These are phyloP conservation scores for Calcarius ornatus DNA, from an alignment of 2,113 vertebrate genomes.

Conservation along the genomic window DNA sequence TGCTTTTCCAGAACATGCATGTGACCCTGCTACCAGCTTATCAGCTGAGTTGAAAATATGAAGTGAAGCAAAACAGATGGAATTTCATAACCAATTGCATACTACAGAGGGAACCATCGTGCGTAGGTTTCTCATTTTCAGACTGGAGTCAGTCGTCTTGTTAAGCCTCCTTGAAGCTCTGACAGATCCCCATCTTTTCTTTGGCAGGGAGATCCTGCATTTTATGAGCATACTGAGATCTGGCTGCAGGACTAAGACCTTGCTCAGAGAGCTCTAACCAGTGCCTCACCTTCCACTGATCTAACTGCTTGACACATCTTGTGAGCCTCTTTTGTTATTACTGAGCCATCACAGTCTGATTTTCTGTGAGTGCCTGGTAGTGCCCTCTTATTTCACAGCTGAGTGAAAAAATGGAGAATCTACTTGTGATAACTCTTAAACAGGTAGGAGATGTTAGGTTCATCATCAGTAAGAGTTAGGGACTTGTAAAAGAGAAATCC, in stretches of 20 bases:
- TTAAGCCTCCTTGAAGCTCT: background rate
- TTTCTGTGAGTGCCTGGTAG: background rate
- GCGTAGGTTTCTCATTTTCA: background rate
- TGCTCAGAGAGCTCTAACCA: background rate
- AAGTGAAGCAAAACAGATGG: constrained; percentile 49
- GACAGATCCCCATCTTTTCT: background rate
- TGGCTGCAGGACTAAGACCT: background rate
- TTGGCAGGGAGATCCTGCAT: background rate
- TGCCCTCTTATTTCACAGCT: background rate
- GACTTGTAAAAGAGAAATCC: background rate
- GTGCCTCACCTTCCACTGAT: background rate
- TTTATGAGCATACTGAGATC: background rate
- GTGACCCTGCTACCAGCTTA: background rate
- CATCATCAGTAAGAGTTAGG: background rate
- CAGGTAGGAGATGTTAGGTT: background rate
- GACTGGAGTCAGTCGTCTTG: background rate
- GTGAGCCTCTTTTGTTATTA: background rate
- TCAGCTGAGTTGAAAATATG: background rate
- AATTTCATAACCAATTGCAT: constrained; percentile 51
- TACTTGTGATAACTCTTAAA: background rate
- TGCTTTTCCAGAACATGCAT: background rate
- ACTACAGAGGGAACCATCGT: background rate
- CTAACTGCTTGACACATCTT: background rate
- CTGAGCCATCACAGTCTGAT: background rate
- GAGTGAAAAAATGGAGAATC: background rate